phyloP scores from a whole-genome alignment of 2,113 vertebrate species.

The Tragulus kanchil region DNA sequence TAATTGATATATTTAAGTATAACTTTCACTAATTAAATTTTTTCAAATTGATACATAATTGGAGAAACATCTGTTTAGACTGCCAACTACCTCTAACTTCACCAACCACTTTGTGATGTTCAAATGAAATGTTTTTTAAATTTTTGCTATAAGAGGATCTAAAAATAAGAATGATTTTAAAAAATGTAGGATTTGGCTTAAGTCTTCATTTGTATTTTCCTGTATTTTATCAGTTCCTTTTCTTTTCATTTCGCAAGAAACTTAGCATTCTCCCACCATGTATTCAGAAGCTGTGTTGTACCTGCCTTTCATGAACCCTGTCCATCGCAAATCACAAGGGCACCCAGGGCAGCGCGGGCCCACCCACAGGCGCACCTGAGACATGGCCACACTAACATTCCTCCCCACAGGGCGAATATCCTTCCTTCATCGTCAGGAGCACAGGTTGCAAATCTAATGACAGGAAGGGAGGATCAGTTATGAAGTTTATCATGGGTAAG shows the following conservation, averaged over 20 bases:
- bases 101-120: neutral
- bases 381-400: accelerated
- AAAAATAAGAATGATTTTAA: neutral
- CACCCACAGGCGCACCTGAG: too few species aligned
- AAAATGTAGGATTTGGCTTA: neutral
- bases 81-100: neutral
- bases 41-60: neutral
- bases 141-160: neutral
- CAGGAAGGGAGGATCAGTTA: too few species aligned
- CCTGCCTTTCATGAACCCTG: neutral
- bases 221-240: neutral
- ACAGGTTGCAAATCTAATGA: neutral
- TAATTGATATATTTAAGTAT: neutral
- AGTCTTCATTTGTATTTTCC: neutral
- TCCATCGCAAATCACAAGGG: accelerated
- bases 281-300: accelerated
- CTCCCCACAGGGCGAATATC: accelerated
- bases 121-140: neutral
- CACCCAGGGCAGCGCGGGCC: accelerated
- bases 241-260: neutral
- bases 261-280: neutral
- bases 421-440: accelerated
- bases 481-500: too few species aligned
- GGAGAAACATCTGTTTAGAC: neutral
- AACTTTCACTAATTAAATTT: neutral